Evolutionary conservation across 2,797 vertebrate genomes (phyloP).

Genomic region (Acropternis orthonyx): DNA sequence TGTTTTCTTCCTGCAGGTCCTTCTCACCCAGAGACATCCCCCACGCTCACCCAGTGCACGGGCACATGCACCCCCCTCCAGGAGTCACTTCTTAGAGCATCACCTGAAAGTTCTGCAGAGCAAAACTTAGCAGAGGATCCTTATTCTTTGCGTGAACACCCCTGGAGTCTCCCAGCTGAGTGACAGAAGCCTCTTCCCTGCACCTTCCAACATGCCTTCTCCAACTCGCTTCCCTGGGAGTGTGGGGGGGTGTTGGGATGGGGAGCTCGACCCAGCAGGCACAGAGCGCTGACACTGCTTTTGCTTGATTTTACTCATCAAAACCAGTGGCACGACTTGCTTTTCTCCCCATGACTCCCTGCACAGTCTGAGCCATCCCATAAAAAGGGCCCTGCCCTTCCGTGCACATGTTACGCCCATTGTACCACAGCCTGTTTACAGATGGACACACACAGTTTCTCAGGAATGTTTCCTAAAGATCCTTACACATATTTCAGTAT

Average conservation of each 20-base stretch:
- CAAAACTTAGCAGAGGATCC: not conserved
- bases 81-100: not conserved
- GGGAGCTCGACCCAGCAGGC: not conserved
- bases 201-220: not conserved
- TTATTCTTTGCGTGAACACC: not conserved
- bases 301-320: not conserved
- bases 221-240: accelerated
- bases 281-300: not conserved
- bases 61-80: not conserved
- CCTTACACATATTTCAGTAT: not conserved
- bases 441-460: not conserved
- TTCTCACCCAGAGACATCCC: not conserved
- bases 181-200: not conserved
- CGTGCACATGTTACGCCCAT: accelerated
- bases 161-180: not conserved
- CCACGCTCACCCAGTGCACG: not conserved
- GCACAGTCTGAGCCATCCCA: not conserved
- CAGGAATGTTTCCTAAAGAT: not conserved
- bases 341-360: not conserved
- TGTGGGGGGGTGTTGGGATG: not conserved
- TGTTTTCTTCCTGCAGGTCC: not conserved
- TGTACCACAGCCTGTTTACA: not conserved
- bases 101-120: not conserved
- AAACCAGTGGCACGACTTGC: not conserved
- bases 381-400: not conserved